Base-by-base conservation (phyloP, 2,113 vertebrate genomes). In the Labeo rohita region DNA sequence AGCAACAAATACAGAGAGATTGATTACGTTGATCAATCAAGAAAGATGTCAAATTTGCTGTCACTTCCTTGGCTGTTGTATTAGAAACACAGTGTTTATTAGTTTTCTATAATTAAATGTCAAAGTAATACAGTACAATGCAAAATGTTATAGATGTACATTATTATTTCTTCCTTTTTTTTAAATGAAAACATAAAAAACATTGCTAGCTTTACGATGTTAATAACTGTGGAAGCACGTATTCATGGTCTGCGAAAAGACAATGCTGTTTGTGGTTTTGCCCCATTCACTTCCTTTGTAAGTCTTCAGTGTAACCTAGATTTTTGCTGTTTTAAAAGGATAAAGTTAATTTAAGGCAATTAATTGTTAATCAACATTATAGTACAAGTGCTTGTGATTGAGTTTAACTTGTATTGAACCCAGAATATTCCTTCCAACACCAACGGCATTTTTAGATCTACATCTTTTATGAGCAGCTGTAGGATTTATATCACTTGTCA, bases 401-500 rank as follows among this genome's bases (percentile, higher is more conserved):
- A 47, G 39, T 13, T 49, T 74, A 49, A 74, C 21, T 74, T 74
- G 43, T 49, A 49, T 74, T 13, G 43, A 74, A 49, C 45, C 43
- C 74, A 8, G 74, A 36, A 12, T 50, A 49, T 34, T 52, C 3
- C n/a, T 28, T 76, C 49, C 50, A 85, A 43, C 36, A 47, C 50
- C 36, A 52, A 43, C 50, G 72, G 34, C 65, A 49, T 15, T 36
- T 68, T 66, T 66, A 80, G 36, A 28, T 70, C 7, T 36, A 8
- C 18, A 79, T 52, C 9, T 23, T n/a, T 52, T 16, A n/a, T 70
- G 47, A 56, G 49, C 63, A 49, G 8, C 63, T 73, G 23, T 49
- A 79, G 43, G 36, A 72, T 72, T 80, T 47, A 72, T 80, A 61
- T 23, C 23, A 50, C 47, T 65, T 18, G 21, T 63, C 47, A 39